Evolutionary conservation across 2,113 vertebrate species (phyloP).

Genomic region (Capreolus pygargus): DNA sequence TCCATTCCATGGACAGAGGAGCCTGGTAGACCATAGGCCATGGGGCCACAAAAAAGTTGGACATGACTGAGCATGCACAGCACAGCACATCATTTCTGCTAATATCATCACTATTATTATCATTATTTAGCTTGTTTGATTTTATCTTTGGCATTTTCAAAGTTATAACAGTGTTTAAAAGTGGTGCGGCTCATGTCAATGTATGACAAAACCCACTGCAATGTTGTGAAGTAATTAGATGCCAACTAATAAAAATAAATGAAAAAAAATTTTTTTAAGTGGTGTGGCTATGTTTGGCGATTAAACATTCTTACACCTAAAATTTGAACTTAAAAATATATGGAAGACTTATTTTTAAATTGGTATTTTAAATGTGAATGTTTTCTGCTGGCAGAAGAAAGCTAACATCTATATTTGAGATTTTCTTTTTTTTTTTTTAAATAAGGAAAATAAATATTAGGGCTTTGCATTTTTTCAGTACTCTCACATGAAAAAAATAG

Average conservation of each 20-base stretch:
- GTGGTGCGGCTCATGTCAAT: neutral
- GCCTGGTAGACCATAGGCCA: neutral
- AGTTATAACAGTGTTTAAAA: neutral
- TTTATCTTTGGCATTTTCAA: neutral
- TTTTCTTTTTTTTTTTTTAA: slow-evolving; percentile 15
- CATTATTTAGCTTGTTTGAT: neutral
- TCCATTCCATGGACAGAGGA: neutral
- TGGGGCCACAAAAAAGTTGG: neutral
- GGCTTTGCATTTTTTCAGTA: neutral
- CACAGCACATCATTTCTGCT: neutral
- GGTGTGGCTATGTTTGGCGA: neutral
- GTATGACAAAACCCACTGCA: too few species aligned
- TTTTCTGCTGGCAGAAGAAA: neutral
- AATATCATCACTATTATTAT: neutral
- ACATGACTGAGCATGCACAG: accelerated
- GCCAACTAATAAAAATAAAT: too few species aligned
- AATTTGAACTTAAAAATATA: neutral
- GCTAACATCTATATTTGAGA: neutral
- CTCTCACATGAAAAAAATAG: neutral
- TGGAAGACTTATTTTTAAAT: neutral
- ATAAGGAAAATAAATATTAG: neutral
- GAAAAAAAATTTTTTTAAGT: neutral
- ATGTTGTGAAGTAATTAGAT: too few species aligned
- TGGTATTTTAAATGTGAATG: neutral
- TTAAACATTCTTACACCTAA: neutral